Evolutionary conservation across 2,888 invertebrate species (phyloP).

Genomic region (Drosophila helvetica): DNA sequence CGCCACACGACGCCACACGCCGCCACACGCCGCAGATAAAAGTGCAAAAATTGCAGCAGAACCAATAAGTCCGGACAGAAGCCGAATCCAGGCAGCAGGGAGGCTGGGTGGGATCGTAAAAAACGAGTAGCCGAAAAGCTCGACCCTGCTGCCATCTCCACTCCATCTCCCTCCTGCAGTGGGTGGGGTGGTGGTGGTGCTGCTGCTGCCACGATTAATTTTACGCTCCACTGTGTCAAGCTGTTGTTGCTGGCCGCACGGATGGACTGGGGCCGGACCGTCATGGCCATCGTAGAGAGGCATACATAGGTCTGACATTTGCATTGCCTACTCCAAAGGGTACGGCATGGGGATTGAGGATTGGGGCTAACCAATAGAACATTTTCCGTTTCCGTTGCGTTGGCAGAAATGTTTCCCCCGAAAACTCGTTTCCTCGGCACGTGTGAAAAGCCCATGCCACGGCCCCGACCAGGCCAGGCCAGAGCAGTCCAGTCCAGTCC

Average conservation of each 20-base stretch:
- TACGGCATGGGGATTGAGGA: slow-evolving; percentile 19
- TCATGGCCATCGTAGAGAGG: not conserved
- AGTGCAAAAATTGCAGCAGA: slow-evolving; percentile 38
- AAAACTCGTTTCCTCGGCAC: slow-evolving; percentile 51
- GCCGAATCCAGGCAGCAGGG: slow-evolving; percentile 1
- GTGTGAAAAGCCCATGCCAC: slow-evolving; percentile 33
- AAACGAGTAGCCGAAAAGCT: slow-evolving; percentile 34
- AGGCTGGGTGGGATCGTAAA: slow-evolving; percentile 8
- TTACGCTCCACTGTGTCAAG: slow-evolving; percentile 81
- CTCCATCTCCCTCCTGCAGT: slow-evolving; percentile 10
- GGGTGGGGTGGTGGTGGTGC: slow-evolving; percentile 16
- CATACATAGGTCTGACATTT: slow-evolving; percentile 9
- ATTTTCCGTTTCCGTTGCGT: slow-evolving; percentile 75
- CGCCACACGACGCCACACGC: not conserved
- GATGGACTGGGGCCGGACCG: not conserved
- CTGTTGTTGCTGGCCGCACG: slow-evolving; percentile 51
- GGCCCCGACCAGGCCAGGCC: not conserved
- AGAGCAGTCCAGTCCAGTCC: not conserved
- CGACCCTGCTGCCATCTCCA: not conserved
- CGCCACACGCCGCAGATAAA: slow-evolving; percentile 31
- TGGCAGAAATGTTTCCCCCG: slow-evolving; percentile 59
- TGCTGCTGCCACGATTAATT: slow-evolving; percentile 80
- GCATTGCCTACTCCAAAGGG: slow-evolving; percentile 31
- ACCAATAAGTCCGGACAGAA: slow-evolving; percentile 34
- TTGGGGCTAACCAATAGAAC: slow-evolving; percentile 69